These are phyloP conservation scores for Trigoniulus corallinus DNA, from an alignment of 1,140 invertebrate genomes.

Conservation along the genomic window DNA sequence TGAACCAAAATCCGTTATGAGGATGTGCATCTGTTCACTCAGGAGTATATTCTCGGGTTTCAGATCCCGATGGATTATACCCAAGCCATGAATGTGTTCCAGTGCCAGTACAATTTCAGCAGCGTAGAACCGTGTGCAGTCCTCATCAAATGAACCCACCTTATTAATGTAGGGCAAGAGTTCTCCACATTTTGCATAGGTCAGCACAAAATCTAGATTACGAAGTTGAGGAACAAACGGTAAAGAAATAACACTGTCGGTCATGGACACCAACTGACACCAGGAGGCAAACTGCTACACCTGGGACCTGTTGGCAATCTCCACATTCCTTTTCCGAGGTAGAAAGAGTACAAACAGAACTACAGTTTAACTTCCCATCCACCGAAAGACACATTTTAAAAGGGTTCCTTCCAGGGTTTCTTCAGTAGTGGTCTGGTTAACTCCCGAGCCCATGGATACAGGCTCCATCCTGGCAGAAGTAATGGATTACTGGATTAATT, in stretches of 20 bases:
- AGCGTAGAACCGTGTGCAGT: constrained; percentile 80
- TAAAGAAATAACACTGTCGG: too few species aligned
- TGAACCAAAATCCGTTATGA: constrained; percentile 95
- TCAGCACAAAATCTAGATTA: constrained; percentile 82
- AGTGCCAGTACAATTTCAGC: constrained; percentile 82
- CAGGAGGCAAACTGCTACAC: too few species aligned
- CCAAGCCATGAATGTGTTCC: constrained; percentile 76
- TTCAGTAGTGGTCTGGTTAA: too few species aligned
- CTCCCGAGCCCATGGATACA: too few species aligned
- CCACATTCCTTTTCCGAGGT: not conserved
- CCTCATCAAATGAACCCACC: constrained; percentile 72
- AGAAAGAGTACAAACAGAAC: too few species aligned
- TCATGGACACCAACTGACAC: too few species aligned
- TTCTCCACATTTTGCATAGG: constrained; percentile 89
- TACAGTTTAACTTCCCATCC: too few species aligned
- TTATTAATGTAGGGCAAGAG: constrained; percentile 79
- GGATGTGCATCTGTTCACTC: constrained; percentile 88
- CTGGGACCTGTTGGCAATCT: not conserved
- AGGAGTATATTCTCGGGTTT: constrained; percentile 46
- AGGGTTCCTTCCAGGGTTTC: too few species aligned
- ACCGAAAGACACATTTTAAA: too few species aligned
- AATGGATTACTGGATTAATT: too few species aligned
- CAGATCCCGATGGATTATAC: constrained; percentile 70
- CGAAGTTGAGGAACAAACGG: constrained; percentile 11
- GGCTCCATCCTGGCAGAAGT: too few species aligned